These are phyloP conservation scores for Phalacrocorax aristotelis DNA, from an alignment of 2,113 vertebrate species.

Conservation along the genomic window DNA sequence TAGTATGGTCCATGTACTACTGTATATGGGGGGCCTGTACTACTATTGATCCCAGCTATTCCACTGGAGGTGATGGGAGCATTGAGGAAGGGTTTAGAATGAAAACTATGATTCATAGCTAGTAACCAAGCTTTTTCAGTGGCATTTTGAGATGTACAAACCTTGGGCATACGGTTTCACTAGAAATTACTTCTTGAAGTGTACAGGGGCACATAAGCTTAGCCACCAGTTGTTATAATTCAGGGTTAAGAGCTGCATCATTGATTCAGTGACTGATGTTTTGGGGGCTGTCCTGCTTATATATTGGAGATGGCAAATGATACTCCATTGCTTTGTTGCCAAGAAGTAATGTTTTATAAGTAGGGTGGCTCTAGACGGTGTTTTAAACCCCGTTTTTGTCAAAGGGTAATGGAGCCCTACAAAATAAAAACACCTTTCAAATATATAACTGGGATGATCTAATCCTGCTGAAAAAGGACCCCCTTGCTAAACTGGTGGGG, in stretches of 20 bases:
- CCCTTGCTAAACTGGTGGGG: not conserved
- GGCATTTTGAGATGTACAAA: not conserved
- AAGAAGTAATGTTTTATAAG: not conserved
- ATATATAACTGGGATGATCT: not conserved
- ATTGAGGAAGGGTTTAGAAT: not conserved
- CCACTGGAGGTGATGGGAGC: not conserved
- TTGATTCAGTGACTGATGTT: not conserved
- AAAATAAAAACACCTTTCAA: not conserved
- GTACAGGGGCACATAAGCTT: not conserved
- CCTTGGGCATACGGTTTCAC: not conserved
- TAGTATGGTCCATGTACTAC: not conserved
- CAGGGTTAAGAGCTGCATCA: not conserved
- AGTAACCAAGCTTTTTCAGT: not conserved
- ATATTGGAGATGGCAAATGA: not conserved
- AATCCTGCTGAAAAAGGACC: not conserved
- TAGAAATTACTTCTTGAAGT: not conserved
- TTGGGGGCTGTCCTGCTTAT: not conserved
- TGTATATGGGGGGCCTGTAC: accelerated
- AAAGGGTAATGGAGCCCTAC: not conserved
- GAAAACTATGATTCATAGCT: not conserved
- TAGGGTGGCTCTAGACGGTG: not conserved
- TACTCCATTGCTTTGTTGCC: not conserved
- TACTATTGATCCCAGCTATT: not conserved
- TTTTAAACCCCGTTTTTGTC: not conserved
- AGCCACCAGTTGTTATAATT: not conserved